Evolutionary conservation across 2,113 vertebrate species (phyloP).

Genomic region (Thomomys bottae): DNA sequence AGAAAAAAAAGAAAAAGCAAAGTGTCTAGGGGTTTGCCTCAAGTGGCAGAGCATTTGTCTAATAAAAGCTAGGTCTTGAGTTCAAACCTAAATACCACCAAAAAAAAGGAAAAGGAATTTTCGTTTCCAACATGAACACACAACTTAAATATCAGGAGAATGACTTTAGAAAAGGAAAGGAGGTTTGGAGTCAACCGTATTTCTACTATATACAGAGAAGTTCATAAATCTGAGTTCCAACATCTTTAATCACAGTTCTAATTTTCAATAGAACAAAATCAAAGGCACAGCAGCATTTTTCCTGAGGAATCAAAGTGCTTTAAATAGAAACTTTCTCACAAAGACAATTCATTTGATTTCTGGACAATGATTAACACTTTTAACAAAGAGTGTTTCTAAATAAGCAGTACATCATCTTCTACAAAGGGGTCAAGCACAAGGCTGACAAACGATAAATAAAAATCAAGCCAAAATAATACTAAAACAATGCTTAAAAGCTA

Average conservation of each 20-base stretch:
- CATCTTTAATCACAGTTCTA: not conserved
- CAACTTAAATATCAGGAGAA: not conserved
- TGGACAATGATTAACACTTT: not conserved
- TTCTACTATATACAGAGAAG: not conserved
- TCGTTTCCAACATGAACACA: not conserved
- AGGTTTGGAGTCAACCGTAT: not conserved
- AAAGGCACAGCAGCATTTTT: not conserved
- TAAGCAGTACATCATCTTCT: not conserved
- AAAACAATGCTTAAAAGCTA: not conserved
- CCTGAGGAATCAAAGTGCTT: not conserved
- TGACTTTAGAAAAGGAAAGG: not conserved
- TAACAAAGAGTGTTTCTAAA: not conserved
- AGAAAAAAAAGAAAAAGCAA: too few species aligned
- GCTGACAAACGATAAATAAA: not conserved
- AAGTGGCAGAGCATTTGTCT: too few species aligned
- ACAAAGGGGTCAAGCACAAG: not conserved
- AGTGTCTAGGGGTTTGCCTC: too few species aligned
- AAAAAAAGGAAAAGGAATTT: not conserved
- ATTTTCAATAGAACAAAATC: not conserved
- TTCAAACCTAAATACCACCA: too few species aligned
- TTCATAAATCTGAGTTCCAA: not conserved
- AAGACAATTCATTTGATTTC: conserved; percentile 43
- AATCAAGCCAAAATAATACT: not conserved
- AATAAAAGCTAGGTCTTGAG: too few species aligned
- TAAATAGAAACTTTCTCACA: conserved; percentile 15